Base-by-base conservation (phyloP, 2,888 invertebrate species). In the Ornithoptera priamus region DNA sequence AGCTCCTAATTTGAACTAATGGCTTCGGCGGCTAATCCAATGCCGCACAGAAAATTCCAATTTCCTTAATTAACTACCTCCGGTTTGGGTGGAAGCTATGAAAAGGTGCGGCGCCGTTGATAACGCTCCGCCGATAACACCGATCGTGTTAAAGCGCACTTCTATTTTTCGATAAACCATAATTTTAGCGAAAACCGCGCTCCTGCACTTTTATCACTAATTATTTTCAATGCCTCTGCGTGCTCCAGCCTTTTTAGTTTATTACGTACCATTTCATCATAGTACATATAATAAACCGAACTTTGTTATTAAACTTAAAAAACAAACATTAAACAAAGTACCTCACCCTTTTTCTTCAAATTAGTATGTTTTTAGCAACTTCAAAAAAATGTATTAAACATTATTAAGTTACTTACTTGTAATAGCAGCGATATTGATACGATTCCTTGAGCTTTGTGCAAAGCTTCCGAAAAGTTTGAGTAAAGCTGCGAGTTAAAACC, bases 401-500 rank as follows among this genome's bases (percentile, higher is more conserved):
- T 39, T 59, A 64, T 12, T 63, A 53, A 4, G 59, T 30, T 24
- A 60, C 90, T 91, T 93, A 99, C 99, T 97, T 99, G 99, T 78
- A 99, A 93, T 79, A 99, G 95, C 76, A 99, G 94, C 73, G 99
- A 97, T 83, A 99, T 96, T 74, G 97, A 98, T 77, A 98, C 97
- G 85, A 99, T 96, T 81, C 99, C 99, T 88, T 98, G 97, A 74
- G 99, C 97, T 86, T 97, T 96, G 85, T 97, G 96, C 80, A 98
- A 93, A 75, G 99, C 99, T 89, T 98, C 97, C 70, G 98, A 97
- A 93, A 98, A 98, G 94, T 99, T 99, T 82, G 96, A 96, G 93
- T 99, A 99, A 77, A 99, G 95, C 92, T 99, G 98, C 72, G 98
- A 97, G 93, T 99, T 99, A 94, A 98, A 99, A 80, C 99, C 99